Conservation (phyloP, 2,888 invertebrate species). For the Pollenia angustigena region DNA sequence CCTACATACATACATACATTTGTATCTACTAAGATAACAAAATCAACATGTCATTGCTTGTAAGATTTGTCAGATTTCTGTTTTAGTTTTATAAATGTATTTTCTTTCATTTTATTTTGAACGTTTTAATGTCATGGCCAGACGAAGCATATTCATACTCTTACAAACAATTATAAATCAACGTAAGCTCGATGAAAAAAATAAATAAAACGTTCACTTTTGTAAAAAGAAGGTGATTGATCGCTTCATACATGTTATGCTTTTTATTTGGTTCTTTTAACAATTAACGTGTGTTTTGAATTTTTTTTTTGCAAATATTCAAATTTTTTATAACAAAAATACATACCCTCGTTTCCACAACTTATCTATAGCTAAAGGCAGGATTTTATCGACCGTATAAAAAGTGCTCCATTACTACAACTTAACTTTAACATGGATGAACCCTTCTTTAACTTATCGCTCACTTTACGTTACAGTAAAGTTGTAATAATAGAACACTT, state of each 20-base stretch:
- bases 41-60: not conserved
- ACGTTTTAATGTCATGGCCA: constrained; percentile 62
- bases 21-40: no score
- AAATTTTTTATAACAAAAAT: constrained; percentile 1
- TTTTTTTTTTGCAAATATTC: not conserved
- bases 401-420: no score
- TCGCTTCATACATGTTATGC: constrained; percentile 53
- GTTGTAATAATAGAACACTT: no score
- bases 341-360: no score
- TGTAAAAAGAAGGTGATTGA: constrained; percentile 59
- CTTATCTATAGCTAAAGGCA: no score
- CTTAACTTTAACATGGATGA: no score
- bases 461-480: no score
- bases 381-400: no score
- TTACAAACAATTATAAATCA: no score
- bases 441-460: no score
- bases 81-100: not conserved
- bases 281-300: constrained; percentile 18
- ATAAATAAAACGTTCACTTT: constrained; percentile 42
- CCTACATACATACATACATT: no score
- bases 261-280: constrained; percentile 48
- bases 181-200: not conserved
- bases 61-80: constrained; percentile 10
- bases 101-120: constrained; percentile 14
- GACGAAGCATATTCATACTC: not conserved